Percentiles rank a stretch among this genome's conserved stretches.
Conservation (phyloP, 1,140 invertebrate species). For the Tetramorium simillimum region DNA sequence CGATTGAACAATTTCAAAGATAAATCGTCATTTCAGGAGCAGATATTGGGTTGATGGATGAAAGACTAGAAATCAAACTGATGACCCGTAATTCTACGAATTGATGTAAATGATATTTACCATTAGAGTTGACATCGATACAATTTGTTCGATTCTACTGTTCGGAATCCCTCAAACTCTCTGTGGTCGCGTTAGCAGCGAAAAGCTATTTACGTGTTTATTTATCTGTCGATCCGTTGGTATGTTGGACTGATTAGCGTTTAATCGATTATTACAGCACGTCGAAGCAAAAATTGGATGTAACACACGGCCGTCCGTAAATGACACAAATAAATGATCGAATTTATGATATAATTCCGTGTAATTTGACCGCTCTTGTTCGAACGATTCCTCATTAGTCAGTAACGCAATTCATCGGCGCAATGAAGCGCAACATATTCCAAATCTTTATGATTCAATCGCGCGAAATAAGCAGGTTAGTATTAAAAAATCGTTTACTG, state of each 20-base stretch:
- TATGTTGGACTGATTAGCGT: constrained; percentile 43
- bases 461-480: not conserved
- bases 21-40: constrained; percentile 3
- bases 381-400: not conserved
- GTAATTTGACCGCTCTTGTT: not conserved
- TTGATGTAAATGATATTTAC: constrained; percentile 43
- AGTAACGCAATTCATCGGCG: not conserved
- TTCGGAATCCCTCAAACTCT: not conserved
- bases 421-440: not conserved
- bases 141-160: constrained; percentile 18
- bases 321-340: constrained; percentile 34
- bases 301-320: not conserved
- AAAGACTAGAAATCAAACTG: not conserved
- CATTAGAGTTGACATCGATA: constrained; percentile 20
- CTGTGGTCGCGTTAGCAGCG: not conserved
- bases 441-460: not conserved
- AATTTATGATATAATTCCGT: constrained; percentile 34
- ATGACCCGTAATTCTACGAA: constrained; percentile 28
- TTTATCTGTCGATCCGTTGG: constrained; percentile 35
- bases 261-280: constrained; percentile 51
- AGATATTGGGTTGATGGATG: not conserved
- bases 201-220: constrained; percentile 30
- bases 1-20: not conserved
- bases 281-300: constrained; percentile 29
- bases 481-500: constrained; percentile 36